Evolutionary conservation across 2,888 invertebrate species (phyloP).

Genomic region (Yponomeuta cagnagella): DNA sequence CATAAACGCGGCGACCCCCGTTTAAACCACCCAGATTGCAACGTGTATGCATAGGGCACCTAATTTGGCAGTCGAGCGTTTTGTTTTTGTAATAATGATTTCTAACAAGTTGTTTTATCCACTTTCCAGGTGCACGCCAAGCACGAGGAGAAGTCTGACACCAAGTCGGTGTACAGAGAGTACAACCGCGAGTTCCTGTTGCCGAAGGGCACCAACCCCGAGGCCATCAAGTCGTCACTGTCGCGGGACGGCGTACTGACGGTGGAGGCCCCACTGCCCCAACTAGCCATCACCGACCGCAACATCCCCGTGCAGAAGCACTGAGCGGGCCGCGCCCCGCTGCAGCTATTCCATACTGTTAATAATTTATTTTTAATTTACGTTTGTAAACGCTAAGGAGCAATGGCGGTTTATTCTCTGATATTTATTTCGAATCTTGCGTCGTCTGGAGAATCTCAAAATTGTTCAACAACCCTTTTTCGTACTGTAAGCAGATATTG

Average conservation of each 20-base stretch:
- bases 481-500: slow-evolving; percentile 8
- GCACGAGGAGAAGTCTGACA: slow-evolving; percentile 98
- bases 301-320: slow-evolving; percentile 86
- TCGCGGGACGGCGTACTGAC: slow-evolving; percentile 97
- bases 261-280: slow-evolving; percentile 96
- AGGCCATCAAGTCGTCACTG: slow-evolving; percentile 95
- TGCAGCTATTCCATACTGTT: slow-evolving; percentile 72
- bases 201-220: slow-evolving; percentile 97
- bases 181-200: slow-evolving; percentile 98
- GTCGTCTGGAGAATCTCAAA: slow-evolving; percentile 60
- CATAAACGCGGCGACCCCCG: too few relatives aligned
- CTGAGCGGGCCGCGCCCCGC: slow-evolving; percentile 41
- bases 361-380: slow-evolving; percentile 60
- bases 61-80: too few relatives aligned
- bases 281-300: slow-evolving; percentile 86
- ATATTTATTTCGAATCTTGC: slow-evolving; percentile 65
- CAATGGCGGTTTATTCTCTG: slow-evolving; percentile 50
- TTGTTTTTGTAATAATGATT: background rate
- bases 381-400: slow-evolving; percentile 56
- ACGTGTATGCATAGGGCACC: too few relatives aligned
- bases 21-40: too few relatives aligned
- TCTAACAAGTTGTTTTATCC: background rate
- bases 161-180: slow-evolving; percentile 97
- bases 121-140: slow-evolving; percentile 93
- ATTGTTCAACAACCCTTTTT: slow-evolving; percentile 25